A percentile compares a stretch with the other conserved stretches of the same genome.
Evolutionary conservation across 2,888 invertebrate genomes (phyloP).

Genomic region (Troilus luridus): DNA sequence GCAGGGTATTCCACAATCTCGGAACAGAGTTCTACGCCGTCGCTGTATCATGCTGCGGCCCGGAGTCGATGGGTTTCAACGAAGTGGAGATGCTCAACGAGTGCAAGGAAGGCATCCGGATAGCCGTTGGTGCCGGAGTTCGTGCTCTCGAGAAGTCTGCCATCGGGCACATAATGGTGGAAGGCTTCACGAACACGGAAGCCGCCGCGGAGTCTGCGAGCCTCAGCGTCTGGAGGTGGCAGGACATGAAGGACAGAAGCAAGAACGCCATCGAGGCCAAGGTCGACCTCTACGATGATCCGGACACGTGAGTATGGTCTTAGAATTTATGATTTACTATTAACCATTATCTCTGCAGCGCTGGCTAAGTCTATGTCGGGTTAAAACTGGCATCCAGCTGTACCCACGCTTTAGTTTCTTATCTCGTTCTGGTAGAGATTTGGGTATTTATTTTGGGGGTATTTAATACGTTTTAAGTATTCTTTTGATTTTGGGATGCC

Average conservation of each 20-base stretch:
- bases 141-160: slow-evolving; percentile 69
- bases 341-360: too few species aligned
- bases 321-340: too few species aligned
- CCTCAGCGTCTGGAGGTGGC: slow-evolving; percentile 69
- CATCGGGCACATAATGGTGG: slow-evolving; percentile 71
- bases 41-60: slow-evolving; percentile 75
- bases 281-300: slow-evolving; percentile 64
- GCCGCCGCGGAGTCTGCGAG: slow-evolving; percentile 71
- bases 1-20: slow-evolving; percentile 60
- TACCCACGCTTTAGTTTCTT: too few species aligned
- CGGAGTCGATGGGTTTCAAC: slow-evolving; percentile 67
- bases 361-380: too few species aligned
- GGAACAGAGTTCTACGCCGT: slow-evolving; percentile 69
- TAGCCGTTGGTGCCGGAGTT: slow-evolving; percentile 69
- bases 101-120: slow-evolving; percentile 69
- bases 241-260: slow-evolving; percentile 69
- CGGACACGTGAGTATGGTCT: slow-evolving; percentile 61
- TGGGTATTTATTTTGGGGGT: too few species aligned
- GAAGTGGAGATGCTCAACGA: slow-evolving; percentile 70
- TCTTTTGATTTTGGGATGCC: too few species aligned
- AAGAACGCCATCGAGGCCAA: slow-evolving; percentile 62
- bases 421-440: too few species aligned
- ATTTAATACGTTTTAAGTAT: too few species aligned
- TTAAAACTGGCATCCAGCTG: too few species aligned
- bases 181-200: slow-evolving; percentile 70